Evolutionary conservation across 2,888 invertebrate genomes (phyloP), one percentile per base, ranked within the genome.

Genomic region (Luperina nickerlii): DNA sequence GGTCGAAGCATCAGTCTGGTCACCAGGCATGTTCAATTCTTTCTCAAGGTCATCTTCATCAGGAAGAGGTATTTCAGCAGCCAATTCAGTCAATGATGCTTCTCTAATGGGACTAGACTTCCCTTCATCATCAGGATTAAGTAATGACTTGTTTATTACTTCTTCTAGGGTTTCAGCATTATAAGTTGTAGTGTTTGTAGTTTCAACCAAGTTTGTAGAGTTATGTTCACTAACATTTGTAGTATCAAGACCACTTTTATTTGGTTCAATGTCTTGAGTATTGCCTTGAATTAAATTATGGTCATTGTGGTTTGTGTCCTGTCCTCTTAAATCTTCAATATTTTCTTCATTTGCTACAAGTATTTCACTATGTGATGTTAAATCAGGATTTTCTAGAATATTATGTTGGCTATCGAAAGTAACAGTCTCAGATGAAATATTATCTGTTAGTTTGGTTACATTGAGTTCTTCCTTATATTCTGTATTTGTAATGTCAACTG

Each of bases 21-120:
- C 75, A 74, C 42, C 62, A 75, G 51, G 71, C 32, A 78, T 38
- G 66, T 74, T 74, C 20, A 82, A n/a, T 72, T 89, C 90, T 80
- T 89, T 89, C 24, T 93, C 93, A 81, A 91, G 75, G 68, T 94
- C 92, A 88, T 94, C 92, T 80, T 94, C 94, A 91, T 94, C 92
- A 75, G 94, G 94, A 78, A 95, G 89, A 76, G 93, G 92, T 82
- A 93, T 84, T 86, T 94, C 90, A 78, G 88, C 90, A 71, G 93
- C 92, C 54, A 87, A 81, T 66, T 88, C 86, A 79, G 80, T 80
- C 38, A 86, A 74, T 65, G 76, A 77, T 20, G 72, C 42, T 75
- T 85, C 82, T 78, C 69, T 76, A 60, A 75, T n/a, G 63, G 70
- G 68, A 79, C 48, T 68, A 70, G 63, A n/a, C 7, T 70, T 54